A percentile compares a stretch with the other conserved stretches of the same genome.
phyloP scores from a whole-genome alignment of 2,888 invertebrate species.

The Parascotia fuliginaria region DNA sequence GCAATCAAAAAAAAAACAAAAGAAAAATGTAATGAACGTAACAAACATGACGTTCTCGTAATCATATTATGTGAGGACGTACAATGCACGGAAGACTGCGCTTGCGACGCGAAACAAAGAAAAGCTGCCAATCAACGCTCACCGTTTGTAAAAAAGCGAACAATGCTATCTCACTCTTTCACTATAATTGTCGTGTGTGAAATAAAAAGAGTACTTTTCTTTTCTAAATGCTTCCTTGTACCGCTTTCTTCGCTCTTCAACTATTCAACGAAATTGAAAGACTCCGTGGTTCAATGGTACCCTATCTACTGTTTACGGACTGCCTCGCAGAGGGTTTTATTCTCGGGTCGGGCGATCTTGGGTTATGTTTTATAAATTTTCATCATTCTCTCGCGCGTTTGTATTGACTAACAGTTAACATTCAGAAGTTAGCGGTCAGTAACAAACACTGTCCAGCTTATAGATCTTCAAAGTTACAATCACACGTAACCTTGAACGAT shows the following conservation, averaged over 20 bases:
- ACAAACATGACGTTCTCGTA: conserved; percentile 43
- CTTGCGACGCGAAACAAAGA: conserved; percentile 46
- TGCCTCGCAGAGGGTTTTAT: no score
- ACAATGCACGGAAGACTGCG: conserved; percentile 75
- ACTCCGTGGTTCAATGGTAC: no score
- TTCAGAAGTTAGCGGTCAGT: no score
- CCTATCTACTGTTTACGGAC: no score
- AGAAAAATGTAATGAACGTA: conserved; percentile 35
- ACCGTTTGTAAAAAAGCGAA: conserved; percentile 58
- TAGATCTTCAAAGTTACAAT: no score
- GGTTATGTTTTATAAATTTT: no score
- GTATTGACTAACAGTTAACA: no score
- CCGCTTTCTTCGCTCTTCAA: conserved; percentile 54
- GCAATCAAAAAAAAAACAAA: conserved; percentile 26
- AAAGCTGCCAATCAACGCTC: conserved; percentile 46
- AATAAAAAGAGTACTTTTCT: conserved; percentile 73
- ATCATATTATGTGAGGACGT: conserved; percentile 44
- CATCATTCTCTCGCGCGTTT: no score
- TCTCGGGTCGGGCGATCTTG: no score
- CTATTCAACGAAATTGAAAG: conserved; percentile 23
- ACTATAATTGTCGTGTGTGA: conserved; percentile 69
- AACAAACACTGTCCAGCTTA: no score
- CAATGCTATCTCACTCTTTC: conserved; percentile 70
- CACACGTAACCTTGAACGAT: no score
- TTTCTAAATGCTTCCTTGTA: conserved; percentile 74